Base-by-base conservation (phyloP, 2,888 invertebrate species). In the Pantelozetes paolii region DNA sequence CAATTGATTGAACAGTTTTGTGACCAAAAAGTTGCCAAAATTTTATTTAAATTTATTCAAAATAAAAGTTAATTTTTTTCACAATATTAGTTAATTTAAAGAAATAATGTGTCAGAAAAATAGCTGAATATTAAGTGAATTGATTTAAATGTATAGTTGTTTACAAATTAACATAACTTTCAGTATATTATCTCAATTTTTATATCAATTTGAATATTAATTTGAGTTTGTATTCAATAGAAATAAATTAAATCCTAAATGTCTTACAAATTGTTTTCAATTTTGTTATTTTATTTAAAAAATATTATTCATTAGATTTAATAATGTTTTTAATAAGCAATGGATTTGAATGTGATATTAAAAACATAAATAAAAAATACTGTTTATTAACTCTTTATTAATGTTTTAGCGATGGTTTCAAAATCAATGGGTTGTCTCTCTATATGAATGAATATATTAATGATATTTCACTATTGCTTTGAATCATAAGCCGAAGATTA, bases 111-210 rank as follows among this genome's bases (percentile, higher is more conserved):
- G 32, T 20, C 36, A 64, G 20, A 11, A 64, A 36, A 28, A 64
- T 32, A 64, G n/a, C 1, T n/a, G 20, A 20, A 54, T n/a, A 20
- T n/a, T 3, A 13, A 64, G 36, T 32, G 30, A 32, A 32, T 32
- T 30, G n/a, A 32, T 30, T 64, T 32, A 9, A 32, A 36, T 20
- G 26, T 13, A 20, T 54, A 59, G 9, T 30, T 59, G 59, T 30
- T 59, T 59, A 59, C 59, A 45, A 45, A 45, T 69, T 42, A 45
- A 11, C 69, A 69, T 69, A 69, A 45, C 9, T 69, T 69, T 69
- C 69, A 40, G n/a, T 40, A 67, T 13, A 5, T 40, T 67, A 20
- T 20, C 62, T 62, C 28, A 18, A 62, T 18, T 32, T 62, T 62
- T n/a, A n/a, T n/a, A n/a, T n/a, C n/a, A n/a, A n/a, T n/a, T n/a